Evolutionary conservation across 1,140 invertebrate genomes (phyloP).

Genomic region (Pararge aegeria): DNA sequence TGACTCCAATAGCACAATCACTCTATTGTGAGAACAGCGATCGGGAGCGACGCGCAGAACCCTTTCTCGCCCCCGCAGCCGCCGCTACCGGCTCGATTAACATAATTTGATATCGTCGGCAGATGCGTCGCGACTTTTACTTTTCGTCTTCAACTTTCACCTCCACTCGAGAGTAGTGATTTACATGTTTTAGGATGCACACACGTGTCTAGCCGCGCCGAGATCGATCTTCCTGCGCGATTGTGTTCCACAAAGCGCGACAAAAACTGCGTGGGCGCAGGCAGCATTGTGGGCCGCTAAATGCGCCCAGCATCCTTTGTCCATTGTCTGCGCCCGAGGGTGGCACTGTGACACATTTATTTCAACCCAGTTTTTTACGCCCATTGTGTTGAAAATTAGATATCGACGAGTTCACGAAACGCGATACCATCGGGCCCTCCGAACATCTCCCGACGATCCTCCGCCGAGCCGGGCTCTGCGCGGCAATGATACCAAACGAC

Average conservation of each 20-base stretch:
- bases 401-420: conserved; percentile 69
- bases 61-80: conserved; percentile 34
- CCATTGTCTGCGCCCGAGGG: conserved; percentile 72
- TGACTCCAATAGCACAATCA: conserved; percentile 55
- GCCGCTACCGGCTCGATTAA: conserved; percentile 46
- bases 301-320: conserved; percentile 62
- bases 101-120: conserved; percentile 58
- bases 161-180: conserved; percentile 61
- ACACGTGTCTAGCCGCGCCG: conserved; percentile 52
- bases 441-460: conserved; percentile 7
- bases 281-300: conserved; percentile 63
- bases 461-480: not conserved
- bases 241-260: conserved; percentile 54
- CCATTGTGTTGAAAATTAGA: conserved; percentile 78
- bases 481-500: not conserved
- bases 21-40: conserved; percentile 44
- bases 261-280: conserved; percentile 63
- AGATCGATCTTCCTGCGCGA: conserved; percentile 62
- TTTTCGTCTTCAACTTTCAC: conserved; percentile 76
- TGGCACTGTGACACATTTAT: conserved; percentile 78
- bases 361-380: conserved; percentile 71
- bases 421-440: conserved; percentile 66
- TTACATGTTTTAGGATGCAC: conserved; percentile 59
- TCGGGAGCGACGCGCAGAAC: conserved; percentile 48
- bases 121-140: conserved; percentile 71